These are phyloP conservation scores for Pantala flavescens DNA, from an alignment of 1,140 invertebrate species.

Conservation along the genomic window DNA sequence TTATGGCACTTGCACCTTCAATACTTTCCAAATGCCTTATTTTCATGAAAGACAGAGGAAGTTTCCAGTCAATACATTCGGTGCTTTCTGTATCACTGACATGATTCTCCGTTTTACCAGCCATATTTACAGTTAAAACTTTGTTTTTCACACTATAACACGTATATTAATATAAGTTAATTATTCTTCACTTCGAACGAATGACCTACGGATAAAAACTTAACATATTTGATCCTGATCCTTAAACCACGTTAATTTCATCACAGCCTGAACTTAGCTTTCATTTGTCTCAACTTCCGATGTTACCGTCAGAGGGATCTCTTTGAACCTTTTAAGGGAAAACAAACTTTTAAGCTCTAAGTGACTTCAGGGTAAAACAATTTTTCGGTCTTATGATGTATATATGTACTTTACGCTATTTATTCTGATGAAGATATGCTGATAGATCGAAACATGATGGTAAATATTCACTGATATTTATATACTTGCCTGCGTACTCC, in stretches of 20 bases:
- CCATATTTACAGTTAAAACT: conserved; percentile 1
- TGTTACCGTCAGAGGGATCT: neutral
- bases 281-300: neutral
- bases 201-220: neutral
- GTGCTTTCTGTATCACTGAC: neutral
- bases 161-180: neutral
- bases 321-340: neutral
- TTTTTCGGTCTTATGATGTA: too few species aligned
- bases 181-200: neutral
- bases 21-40: conserved; percentile 65
- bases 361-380: too few species aligned
- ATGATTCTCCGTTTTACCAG: neutral
- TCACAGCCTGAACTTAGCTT: neutral
- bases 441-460: too few species aligned
- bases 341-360: neutral
- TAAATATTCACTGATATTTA: too few species aligned
- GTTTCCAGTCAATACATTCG: conserved; percentile 41
- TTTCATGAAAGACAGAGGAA: conserved; percentile 54
- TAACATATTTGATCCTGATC: neutral
- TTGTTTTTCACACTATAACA: neutral
- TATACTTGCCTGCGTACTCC: too few species aligned
- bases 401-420: too few species aligned
- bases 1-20: conserved; percentile 56
- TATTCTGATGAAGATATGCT: too few species aligned
- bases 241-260: neutral